Base-by-base conservation (phyloP, 2,888 invertebrate genomes). In the Eristalis intricaria region DNA sequence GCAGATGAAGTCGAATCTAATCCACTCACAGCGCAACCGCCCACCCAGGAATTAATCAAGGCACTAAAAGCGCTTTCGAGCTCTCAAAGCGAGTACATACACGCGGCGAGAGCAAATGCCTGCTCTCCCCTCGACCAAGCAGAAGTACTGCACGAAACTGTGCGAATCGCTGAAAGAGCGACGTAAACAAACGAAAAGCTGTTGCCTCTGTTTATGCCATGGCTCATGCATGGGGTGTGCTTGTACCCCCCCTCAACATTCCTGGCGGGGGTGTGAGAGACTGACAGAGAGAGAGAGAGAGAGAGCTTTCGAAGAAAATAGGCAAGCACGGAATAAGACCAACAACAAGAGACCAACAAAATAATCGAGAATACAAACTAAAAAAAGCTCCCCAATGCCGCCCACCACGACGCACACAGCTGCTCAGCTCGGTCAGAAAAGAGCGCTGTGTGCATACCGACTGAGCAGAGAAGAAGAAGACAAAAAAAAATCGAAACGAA, bases 11-110 rank as follows among this genome's bases (percentile, higher is more conserved):
- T 71, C 35, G 56, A 70, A 71, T 79, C 40, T 58, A 63, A 78
- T 71, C 56, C 35, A 58, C 84, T 87, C 79, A 87, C 87, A 84
- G 87, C 87, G 87, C 87, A 87, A 87, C 87, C 84, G 87, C 87
- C 76, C 79, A 83, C 86, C 64, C 38, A 83, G 83, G 40, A 82
- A 75, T 43, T 56, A 79, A 80, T 84, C 87, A 22, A 87, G 79
- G 84, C 86, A 87, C 87, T 87, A 80, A 87, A 87, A 83, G 83
- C 78, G 58, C 86, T 71, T 81, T 71, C 50, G 29, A 38, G n/a
- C 65, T 82, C 82, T 83, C 78, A 56, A 5, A 22, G 23, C 32
- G 19, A 50, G 71, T 23, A 38, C 35, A 74, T 8, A 69, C 43
- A 56, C 26, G n/a, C n/a, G 19, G 26, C 13, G 60, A 60, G 60